phyloP scores from a whole-genome alignment of 2,888 invertebrate species.

The Drosophila kambysellisi region DNA sequence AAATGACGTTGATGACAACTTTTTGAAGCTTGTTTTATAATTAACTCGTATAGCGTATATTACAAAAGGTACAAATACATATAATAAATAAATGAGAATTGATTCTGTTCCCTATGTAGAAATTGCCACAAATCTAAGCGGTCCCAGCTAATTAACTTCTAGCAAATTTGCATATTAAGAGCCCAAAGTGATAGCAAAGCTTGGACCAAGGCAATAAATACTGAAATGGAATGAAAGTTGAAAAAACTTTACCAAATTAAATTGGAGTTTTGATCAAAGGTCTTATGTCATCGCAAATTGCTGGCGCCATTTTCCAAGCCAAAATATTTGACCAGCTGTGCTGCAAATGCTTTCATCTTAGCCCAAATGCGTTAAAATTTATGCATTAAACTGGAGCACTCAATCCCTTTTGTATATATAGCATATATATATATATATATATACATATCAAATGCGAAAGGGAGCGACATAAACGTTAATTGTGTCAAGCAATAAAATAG shows the following conservation, averaged over 20 bases:
- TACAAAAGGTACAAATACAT: not conserved
- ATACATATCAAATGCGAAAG: not conserved
- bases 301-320: conserved; percentile 51
- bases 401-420: not conserved
- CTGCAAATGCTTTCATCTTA: conserved; percentile 40
- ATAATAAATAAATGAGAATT: not conserved
- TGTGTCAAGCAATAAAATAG: conserved; percentile 69
- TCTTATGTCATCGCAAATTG: conserved; percentile 28
- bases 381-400: conserved; percentile 56
- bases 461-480: conserved; percentile 29
- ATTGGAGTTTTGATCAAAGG: not conserved
- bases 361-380: conserved; percentile 59
- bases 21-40: not conserved
- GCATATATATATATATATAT: too few species aligned
- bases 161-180: conserved; percentile 37
- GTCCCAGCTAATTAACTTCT: conserved; percentile 36
- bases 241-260: not conserved
- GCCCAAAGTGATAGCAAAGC: conserved; percentile 23
- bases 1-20: conserved; percentile 31
- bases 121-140: conserved; percentile 5
- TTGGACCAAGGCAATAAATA: conserved; percentile 18
- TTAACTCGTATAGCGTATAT: conserved; percentile 13
- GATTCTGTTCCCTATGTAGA: not conserved
- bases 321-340: conserved; percentile 62
- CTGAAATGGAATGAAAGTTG: conserved; percentile 11